phyloP scores from a whole-genome alignment of 2,113 vertebrate genomes.

The Bufo gargarizans region DNA sequence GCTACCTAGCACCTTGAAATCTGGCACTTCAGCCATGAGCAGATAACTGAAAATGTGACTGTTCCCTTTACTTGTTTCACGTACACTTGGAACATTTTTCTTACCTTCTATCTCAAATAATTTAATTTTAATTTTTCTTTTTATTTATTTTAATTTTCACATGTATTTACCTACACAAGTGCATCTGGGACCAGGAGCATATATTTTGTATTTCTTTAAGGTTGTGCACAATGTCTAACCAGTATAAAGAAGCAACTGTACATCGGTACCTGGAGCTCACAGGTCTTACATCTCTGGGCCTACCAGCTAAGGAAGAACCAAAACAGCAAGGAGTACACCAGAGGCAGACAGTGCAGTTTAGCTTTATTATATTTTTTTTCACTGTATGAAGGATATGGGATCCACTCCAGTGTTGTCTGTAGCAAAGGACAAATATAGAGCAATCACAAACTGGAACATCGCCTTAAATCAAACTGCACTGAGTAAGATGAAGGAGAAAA shows the following conservation, averaged over 20 bases:
- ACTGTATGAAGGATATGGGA: slow-evolving; percentile 85
- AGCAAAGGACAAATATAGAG: slow-evolving; percentile 77
- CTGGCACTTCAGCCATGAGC: slow-evolving; percentile 88
- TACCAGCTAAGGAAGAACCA: slow-evolving; percentile 83
- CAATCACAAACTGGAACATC: slow-evolving; percentile 89
- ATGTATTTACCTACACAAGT: slow-evolving; percentile 79
- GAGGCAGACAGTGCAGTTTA: slow-evolving; percentile 75
- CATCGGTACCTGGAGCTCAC: slow-evolving; percentile 72
- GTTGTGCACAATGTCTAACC: slow-evolving; percentile 73
- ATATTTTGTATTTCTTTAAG: slow-evolving; percentile 70
- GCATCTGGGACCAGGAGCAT: slow-evolving; percentile 85
- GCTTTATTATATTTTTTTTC: slow-evolving; percentile 73
- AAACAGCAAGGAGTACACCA: slow-evolving; percentile 75
- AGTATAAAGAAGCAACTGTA: slow-evolving; percentile 64
- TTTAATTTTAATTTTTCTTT: slow-evolving; percentile 81
- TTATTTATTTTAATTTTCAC: slow-evolving; percentile 94
- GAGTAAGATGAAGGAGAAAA: slow-evolving; percentile 81
- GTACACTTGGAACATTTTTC: slow-evolving; percentile 69
- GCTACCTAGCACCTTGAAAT: slow-evolving; percentile 86
- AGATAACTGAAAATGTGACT: slow-evolving; percentile 76
- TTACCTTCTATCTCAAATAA: slow-evolving; percentile 79
- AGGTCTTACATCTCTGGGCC: slow-evolving; percentile 70
- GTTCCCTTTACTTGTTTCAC: slow-evolving; percentile 70
- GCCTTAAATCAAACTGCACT: slow-evolving; percentile 94
- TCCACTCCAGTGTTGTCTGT: slow-evolving; percentile 78